Evolutionary conservation across 2,797 vertebrate genomes (phyloP).

Genomic region (Coreius guichenoti): DNA sequence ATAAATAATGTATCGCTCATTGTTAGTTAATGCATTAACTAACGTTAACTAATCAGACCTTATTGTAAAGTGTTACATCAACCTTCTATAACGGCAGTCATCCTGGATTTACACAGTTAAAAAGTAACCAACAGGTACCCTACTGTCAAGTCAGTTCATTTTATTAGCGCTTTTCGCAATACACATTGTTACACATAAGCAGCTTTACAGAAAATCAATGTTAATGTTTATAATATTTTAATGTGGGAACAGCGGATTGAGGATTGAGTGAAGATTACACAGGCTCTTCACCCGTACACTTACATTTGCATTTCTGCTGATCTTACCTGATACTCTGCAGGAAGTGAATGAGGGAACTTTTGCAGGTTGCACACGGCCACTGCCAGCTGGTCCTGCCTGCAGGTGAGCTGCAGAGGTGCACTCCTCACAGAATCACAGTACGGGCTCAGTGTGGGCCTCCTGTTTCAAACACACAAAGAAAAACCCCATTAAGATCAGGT

Average conservation of each 20-base stretch:
- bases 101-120: neutral
- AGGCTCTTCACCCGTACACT: neutral
- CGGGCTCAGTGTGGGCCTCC: slow-evolving; percentile 82
- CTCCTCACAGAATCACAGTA: slow-evolving; percentile 91
- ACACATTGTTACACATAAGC: neutral
- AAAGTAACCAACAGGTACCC: neutral
- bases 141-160: neutral
- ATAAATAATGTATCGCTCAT: no score
- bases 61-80: neutral
- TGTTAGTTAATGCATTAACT: no score
- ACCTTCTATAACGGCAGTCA: neutral
- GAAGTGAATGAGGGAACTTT: slow-evolving; percentile 83
- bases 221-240: neutral
- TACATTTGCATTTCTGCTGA: neutral
- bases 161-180: neutral
- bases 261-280: neutral
- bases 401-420: slow-evolving; percentile 91
- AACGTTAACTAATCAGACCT: no score
- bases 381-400: slow-evolving; percentile 95
- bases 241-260: neutral
- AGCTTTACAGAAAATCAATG: neutral
- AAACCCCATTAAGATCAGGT: neutral
- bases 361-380: slow-evolving; percentile 97
- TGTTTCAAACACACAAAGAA: slow-evolving; percentile 64
- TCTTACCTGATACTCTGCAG: slow-evolving; percentile 83